Percentiles rank a stretch among this genome's conserved stretches.
Evolutionary conservation across 1,140 invertebrate species (phyloP).

Genomic region (Microplitis demolitor): DNA sequence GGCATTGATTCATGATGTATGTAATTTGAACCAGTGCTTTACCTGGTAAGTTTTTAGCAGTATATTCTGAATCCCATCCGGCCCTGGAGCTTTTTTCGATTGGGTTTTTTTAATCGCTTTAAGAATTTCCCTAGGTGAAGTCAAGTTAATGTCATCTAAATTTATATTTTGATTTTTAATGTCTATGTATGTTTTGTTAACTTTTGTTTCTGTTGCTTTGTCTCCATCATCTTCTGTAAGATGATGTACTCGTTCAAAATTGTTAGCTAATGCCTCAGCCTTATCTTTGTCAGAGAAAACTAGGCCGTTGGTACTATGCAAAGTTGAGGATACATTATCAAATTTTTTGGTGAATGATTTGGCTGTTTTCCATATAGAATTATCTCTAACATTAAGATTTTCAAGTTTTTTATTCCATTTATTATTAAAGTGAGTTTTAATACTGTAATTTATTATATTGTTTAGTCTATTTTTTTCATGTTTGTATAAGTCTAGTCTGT

Average conservation of each 20-base stretch:
- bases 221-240: constrained; percentile 10
- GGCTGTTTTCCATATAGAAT: background rate
- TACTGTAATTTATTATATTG: constrained; percentile 19
- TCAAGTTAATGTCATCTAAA: background rate
- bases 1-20: constrained; percentile 38
- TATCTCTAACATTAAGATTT: background rate
- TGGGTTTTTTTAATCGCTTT: background rate
- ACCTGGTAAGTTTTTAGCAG: constrained; percentile 35
- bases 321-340: background rate
- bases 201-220: background rate
- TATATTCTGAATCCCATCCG: constrained; percentile 33
- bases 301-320: background rate
- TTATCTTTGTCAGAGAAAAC: background rate
- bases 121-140: background rate
- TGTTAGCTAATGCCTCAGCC: constrained; percentile 13
- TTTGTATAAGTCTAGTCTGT: background rate
- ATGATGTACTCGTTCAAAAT: constrained; percentile 19
- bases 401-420: constrained; percentile 14
- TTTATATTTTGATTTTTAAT: background rate
- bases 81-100: constrained; percentile 37
- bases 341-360: background rate
- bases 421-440: constrained; percentile 17
- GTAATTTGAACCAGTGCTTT: constrained; percentile 36
- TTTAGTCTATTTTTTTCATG: background rate
- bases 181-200: background rate